These are phyloP conservation scores for Sebastolobus alascanus DNA, from an alignment of 2,797 vertebrate genomes.

Conservation along the genomic window DNA sequence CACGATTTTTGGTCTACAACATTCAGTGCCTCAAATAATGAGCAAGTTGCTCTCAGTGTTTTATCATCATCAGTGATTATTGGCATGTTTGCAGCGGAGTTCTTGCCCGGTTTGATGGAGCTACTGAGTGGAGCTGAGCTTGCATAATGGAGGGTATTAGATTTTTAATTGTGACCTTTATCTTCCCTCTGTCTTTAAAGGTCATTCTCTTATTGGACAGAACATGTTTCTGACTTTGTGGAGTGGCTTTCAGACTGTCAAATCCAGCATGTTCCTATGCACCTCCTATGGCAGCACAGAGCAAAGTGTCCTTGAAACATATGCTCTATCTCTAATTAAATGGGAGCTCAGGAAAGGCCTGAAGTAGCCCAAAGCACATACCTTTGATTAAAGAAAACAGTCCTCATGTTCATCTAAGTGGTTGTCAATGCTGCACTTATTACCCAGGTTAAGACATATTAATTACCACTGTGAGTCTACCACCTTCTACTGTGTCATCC, in stretches of 20 bases:
- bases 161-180: constrained; percentile 60
- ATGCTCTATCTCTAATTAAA: constrained; percentile 65
- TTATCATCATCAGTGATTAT: constrained; percentile 13
- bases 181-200: constrained; percentile 60
- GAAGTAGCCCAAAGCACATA: constrained; percentile 28
- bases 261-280: constrained; percentile 37
- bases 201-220: constrained; percentile 47
- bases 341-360: constrained; percentile 17
- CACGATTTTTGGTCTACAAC: neutral
- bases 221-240: constrained; percentile 44
- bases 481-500: neutral
- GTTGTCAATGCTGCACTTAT: constrained; percentile 12
- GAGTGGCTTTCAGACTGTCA: constrained; percentile 46
- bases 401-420: constrained; percentile 16
- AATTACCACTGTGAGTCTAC: neutral
- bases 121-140: neutral
- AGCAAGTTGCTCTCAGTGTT: neutral
- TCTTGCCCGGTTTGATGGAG: neutral
- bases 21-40: neutral
- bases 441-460: constrained; percentile 6
- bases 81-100: neutral
- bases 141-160: constrained; percentile 12
- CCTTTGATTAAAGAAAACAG: constrained; percentile 28
- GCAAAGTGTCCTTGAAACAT: constrained; percentile 70
- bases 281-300: constrained; percentile 37